phyloP scores from a whole-genome alignment of 2,888 invertebrate species.

The Gymnoscelis rufifasciata region DNA sequence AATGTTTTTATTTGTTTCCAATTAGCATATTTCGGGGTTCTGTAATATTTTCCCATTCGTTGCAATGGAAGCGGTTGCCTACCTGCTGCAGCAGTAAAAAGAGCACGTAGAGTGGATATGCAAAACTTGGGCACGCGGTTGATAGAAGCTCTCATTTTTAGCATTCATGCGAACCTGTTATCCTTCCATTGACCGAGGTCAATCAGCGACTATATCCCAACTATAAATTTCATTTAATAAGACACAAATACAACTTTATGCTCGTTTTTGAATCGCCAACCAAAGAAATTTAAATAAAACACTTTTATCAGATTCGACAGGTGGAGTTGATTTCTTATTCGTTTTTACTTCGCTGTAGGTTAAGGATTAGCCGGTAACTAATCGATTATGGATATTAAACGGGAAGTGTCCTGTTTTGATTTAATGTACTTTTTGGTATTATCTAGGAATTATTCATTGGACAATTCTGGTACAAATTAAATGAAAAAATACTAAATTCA shows the following conservation, averaged over 20 bases:
- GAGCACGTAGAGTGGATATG: slow-evolving; percentile 25
- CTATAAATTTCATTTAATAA: slow-evolving; percentile 80
- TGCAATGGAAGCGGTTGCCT: slow-evolving; percentile 11
- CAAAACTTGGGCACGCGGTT: slow-evolving; percentile 27
- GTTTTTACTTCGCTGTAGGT: slow-evolving; percentile 76
- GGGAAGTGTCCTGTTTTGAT: slow-evolving; percentile 51
- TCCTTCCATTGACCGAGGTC: slow-evolving; percentile 73
- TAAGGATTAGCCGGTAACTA: slow-evolving; percentile 71
- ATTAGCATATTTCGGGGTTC: slow-evolving; percentile 13
- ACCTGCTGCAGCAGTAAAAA: slow-evolving; percentile 19
- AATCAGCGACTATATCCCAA: slow-evolving; percentile 72
- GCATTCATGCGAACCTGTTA: slow-evolving; percentile 59
- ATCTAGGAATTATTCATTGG: slow-evolving; percentile 23
- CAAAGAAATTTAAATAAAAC: slow-evolving; percentile 77
- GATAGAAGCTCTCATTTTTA: slow-evolving; percentile 53
- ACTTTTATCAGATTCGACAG: slow-evolving; percentile 79
- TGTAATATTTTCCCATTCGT: slow-evolving; percentile 8
- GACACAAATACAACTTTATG: slow-evolving; percentile 73
- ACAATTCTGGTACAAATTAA: too few relatives aligned
- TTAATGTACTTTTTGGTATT: slow-evolving; percentile 36
- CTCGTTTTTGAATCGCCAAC: slow-evolving; percentile 70
- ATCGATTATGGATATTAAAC: slow-evolving; percentile 65
- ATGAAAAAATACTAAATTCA: too few relatives aligned
- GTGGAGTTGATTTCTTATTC: slow-evolving; percentile 62
- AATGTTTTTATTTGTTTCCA: slow-evolving; percentile 13